phyloP scores from a whole-genome alignment of 2,888 invertebrate genomes.

The Eumacrocentrus americanus region DNA sequence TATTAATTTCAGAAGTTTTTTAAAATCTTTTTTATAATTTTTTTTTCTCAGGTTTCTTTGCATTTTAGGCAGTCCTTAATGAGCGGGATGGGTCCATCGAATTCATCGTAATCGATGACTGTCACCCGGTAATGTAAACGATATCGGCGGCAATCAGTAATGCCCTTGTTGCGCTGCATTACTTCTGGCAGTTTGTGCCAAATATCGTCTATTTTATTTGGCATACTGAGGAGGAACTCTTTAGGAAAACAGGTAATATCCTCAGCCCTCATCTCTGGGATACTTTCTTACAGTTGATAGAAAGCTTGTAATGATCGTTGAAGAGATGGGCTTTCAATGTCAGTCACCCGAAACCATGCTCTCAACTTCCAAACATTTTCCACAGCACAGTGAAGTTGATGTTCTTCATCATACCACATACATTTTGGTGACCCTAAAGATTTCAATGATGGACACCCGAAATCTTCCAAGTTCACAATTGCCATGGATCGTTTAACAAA shows the following conservation, averaged over 20 bases:
- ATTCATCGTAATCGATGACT: no score
- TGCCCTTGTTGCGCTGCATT: neutral
- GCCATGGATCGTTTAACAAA: neutral
- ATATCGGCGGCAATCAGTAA: neutral
- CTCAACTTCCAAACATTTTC: neutral
- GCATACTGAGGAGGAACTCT: neutral
- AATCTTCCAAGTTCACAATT: neutral
- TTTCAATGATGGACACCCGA: no score
- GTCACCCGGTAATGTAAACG: neutral
- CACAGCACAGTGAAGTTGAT: no score
- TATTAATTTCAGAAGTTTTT: no score
- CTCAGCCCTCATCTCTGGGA: neutral
- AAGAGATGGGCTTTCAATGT: neutral
- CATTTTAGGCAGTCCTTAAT: no score
- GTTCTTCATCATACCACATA: neutral
- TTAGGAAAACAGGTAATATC: slow-evolving; percentile 1
- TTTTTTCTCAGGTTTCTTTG: no score
- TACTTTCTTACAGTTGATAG: slow-evolving; percentile 2
- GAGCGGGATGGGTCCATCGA: no score
- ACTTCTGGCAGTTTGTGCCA: neutral
- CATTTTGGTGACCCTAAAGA: neutral
- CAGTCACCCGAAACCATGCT: neutral
- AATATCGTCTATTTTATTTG: neutral
- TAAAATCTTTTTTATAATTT: no score
- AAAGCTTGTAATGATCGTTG: neutral